Percentiles rank a stretch among this genome's conserved stretches.
phyloP scores from a whole-genome alignment of 92 coral and sea anemone species.

The Ricordea florida region DNA sequence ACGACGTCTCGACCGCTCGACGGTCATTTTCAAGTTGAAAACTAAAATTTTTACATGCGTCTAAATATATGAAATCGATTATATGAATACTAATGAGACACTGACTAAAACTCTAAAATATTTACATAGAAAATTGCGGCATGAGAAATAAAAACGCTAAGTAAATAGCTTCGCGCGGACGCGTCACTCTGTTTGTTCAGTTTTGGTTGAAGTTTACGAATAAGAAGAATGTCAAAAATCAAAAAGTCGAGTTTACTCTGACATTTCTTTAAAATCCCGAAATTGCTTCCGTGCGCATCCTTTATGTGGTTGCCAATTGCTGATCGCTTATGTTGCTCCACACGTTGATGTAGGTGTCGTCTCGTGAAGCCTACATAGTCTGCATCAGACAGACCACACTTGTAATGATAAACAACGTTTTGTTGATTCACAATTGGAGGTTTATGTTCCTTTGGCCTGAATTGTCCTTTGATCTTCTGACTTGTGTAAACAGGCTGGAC shows the following conservation, averaged over 20 bases:
- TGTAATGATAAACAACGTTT: conserved; percentile 32
- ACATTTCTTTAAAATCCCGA: conserved; percentile 12
- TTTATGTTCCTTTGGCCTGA: conserved; percentile 30
- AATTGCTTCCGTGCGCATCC: conserved; percentile 22
- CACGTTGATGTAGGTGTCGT: conserved; percentile 30
- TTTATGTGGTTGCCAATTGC: conserved; percentile 24
- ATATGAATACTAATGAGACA: too few species aligned
- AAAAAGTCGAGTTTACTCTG: background rate
- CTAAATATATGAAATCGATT: too few species aligned
- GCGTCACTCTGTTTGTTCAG: too few species aligned
- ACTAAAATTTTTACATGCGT: too few species aligned
- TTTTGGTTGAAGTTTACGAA: background rate
- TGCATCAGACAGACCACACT: conserved; percentile 33
- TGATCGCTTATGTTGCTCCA: conserved; percentile 31
- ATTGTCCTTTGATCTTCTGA: conserved; percentile 30
- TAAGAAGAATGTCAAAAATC: conserved; percentile 10
- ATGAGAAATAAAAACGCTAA: too few species aligned
- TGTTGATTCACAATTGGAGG: conserved; percentile 28
- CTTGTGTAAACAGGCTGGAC: conserved; percentile 36
- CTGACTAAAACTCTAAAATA: too few species aligned
- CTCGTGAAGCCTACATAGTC: conserved; percentile 53
- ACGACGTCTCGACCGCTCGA: too few species aligned
- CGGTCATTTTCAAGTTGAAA: too few species aligned
- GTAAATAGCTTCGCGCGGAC: too few species aligned
- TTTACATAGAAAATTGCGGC: too few species aligned